Evolutionary conservation across 2,888 invertebrate genomes (phyloP).

Genomic region (Volucella bombylans): DNA sequence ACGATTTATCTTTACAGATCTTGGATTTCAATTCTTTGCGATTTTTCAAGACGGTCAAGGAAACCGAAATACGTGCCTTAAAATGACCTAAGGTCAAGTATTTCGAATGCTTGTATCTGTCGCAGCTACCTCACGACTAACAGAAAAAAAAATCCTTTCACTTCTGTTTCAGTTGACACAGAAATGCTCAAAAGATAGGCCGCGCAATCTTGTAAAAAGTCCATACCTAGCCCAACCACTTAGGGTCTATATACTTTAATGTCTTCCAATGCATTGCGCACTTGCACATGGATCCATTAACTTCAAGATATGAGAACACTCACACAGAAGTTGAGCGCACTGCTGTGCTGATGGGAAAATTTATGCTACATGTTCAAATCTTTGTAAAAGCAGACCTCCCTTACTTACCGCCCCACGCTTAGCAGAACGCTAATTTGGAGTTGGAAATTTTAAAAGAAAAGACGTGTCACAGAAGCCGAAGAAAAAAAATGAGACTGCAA

Average conservation of each 20-base stretch:
- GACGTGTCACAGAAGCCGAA: constrained; percentile 23
- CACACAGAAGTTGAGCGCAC: constrained; percentile 52
- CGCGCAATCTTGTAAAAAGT: neutral
- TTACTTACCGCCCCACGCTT: constrained; percentile 32
- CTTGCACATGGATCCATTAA: constrained; percentile 53
- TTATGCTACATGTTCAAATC: constrained; percentile 53
- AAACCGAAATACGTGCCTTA: neutral
- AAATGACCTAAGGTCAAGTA: constrained; percentile 4
- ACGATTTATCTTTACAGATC: too few species aligned
- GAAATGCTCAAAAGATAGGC: constrained; percentile 3
- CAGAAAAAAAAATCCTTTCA: constrained; percentile 24
- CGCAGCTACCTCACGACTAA: neutral
- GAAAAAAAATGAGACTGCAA: constrained; percentile 19
- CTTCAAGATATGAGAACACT: constrained; percentile 23
- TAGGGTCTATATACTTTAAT: constrained; percentile 36
- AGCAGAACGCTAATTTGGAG: constrained; percentile 41
- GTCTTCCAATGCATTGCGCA: constrained; percentile 30
- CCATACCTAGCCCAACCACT: constrained; percentile 19
- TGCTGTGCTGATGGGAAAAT: constrained; percentile 63
- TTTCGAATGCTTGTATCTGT: neutral
- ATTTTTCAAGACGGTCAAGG: too few species aligned
- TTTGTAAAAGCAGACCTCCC: constrained; percentile 22
- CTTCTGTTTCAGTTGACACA: constrained; percentile 42
- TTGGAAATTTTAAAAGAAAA: constrained; percentile 24
- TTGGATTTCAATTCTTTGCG: too few species aligned